Evolutionary conservation across 2,797 vertebrate species (phyloP).

Genomic region (Odontamblyopus lacepedii): DNA sequence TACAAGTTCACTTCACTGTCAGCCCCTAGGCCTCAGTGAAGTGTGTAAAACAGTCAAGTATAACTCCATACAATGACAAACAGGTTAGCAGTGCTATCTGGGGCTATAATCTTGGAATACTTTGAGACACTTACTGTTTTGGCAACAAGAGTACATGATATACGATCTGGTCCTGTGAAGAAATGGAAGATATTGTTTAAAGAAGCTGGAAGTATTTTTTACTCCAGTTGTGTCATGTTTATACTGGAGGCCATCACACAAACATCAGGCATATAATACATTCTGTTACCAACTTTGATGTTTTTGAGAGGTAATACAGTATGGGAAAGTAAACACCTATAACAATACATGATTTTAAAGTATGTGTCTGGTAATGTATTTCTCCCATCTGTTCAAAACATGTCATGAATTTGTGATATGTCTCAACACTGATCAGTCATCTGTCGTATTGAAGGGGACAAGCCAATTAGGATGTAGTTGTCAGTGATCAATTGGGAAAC

Average conservation of each 20-base stretch:
- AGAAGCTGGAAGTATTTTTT: conserved; percentile 64
- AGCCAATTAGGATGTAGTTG: conserved; percentile 59
- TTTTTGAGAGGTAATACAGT: conserved; percentile 49
- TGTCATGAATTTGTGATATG: conserved; percentile 24
- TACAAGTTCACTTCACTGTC: conserved; percentile 54
- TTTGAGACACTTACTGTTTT: conserved; percentile 75
- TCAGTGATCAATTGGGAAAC: conserved; percentile 65
- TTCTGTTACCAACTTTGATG: conserved; percentile 40
- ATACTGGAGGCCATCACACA: conserved; percentile 60
- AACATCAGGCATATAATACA: conserved; percentile 46
- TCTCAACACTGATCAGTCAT: conserved; percentile 40
- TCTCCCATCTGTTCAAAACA: conserved; percentile 1
- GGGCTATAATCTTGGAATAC: conserved; percentile 69
- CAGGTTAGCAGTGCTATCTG: conserved; percentile 61
- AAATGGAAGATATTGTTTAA: conserved; percentile 69
- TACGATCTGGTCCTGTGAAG: conserved; percentile 65
- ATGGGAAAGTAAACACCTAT: conserved; percentile 29
- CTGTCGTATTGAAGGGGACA: conserved; percentile 31
- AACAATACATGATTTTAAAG: conserved; percentile 19
- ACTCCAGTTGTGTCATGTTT: conserved; percentile 74
- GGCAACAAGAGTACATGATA: conserved; percentile 76
- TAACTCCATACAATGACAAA: conserved; percentile 69
- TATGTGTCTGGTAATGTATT: not conserved
- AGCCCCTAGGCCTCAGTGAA: conserved; percentile 54
- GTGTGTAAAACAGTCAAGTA: conserved; percentile 59